These are phyloP conservation scores for Papilio glaucus DNA, from an alignment of 1,140 invertebrate genomes.

Conservation along the genomic window DNA sequence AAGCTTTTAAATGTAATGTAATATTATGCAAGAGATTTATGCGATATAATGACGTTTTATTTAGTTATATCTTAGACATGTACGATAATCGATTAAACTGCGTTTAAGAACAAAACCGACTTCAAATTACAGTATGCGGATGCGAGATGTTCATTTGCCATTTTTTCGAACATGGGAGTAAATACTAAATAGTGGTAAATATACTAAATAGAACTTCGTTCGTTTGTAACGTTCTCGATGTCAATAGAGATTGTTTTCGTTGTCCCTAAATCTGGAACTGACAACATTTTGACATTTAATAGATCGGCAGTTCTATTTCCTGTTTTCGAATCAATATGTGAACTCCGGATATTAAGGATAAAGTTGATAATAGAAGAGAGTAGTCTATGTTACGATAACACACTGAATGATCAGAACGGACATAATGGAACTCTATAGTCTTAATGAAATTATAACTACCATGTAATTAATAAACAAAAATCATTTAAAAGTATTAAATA, in stretches of 20 bases:
- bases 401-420: background rate
- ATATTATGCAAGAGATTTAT: no score
- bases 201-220: no score
- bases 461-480: background rate
- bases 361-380: constrained; percentile 1
- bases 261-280: background rate
- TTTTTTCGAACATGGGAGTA: no score
- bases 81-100: no score
- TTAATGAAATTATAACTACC: background rate
- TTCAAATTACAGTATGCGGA: no score
- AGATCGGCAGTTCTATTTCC: constrained; percentile 18
- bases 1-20: no score
- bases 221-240: background rate
- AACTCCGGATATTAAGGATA: background rate
- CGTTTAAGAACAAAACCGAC: no score
- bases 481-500: background rate
- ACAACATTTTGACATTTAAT: background rate
- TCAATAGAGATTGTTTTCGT: no score
- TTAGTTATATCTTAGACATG: no score
- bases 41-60: no score
- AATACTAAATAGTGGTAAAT: no score
- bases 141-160: no score
- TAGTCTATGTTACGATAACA: background rate
- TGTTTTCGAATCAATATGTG: background rate
- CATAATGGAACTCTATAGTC: background rate